Percentiles rank a stretch among this genome's conserved stretches.
Evolutionary conservation across 2,888 invertebrate genomes (phyloP).

Genomic region (Chrysodeixis includens): DNA sequence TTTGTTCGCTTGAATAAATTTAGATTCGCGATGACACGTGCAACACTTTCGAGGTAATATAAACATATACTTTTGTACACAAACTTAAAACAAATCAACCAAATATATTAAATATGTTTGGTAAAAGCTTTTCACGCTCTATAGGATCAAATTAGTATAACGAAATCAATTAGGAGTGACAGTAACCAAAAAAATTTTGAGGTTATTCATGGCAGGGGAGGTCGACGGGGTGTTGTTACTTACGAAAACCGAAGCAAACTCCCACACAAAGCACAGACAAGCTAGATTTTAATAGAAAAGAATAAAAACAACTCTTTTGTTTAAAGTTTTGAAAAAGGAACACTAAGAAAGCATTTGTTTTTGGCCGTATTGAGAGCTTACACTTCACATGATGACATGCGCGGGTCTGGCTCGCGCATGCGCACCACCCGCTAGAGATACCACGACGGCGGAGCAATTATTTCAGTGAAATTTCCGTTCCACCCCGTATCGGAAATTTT

Average conservation of each 20-base stretch:
- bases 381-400: conserved; percentile 72
- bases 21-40: conserved; percentile 39
- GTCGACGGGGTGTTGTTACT: conserved; percentile 45
- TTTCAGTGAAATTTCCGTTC: conserved; percentile 81
- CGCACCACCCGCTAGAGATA: conserved; percentile 58
- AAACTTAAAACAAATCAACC: conserved; percentile 19
- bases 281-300: conserved; percentile 24
- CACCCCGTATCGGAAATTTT: conserved; percentile 74
- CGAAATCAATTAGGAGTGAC: conserved; percentile 56
- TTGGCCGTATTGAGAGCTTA: conserved; percentile 67
- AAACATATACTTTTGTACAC: conserved; percentile 21
- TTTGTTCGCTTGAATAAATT: conserved; percentile 21
- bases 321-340: conserved; percentile 46
- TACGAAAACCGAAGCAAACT: conserved; percentile 43
- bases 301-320: conserved; percentile 41
- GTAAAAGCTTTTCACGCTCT: conserved; percentile 34
- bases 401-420: conserved; percentile 73
- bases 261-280: conserved; percentile 42
- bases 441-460: conserved; percentile 73
- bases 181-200: conserved; percentile 50
- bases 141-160: conserved; percentile 49
- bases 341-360: conserved; percentile 69
- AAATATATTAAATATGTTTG: conserved; percentile 30
- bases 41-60: conserved; percentile 3
- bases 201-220: conserved; percentile 48